phyloP scores from a whole-genome alignment of 2,113 vertebrate genomes.

The Romanogobio albipinnatus region DNA sequence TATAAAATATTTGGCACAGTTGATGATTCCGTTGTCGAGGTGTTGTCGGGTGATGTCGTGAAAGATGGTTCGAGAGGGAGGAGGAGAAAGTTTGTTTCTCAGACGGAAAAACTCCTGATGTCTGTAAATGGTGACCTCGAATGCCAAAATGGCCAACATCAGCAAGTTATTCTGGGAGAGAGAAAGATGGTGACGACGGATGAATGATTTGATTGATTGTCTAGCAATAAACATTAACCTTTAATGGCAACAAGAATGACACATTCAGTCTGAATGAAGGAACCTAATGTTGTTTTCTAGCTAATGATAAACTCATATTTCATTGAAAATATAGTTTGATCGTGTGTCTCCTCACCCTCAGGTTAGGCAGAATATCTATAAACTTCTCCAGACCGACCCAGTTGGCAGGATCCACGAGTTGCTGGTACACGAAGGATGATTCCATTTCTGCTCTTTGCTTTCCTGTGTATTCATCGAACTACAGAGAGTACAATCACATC shows the following conservation, averaged over 20 bases:
- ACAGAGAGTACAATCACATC: constrained; percentile 13
- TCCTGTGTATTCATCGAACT: constrained; percentile 52
- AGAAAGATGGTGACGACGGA: background rate
- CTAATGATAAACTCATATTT: background rate
- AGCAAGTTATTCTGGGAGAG: constrained; percentile 87
- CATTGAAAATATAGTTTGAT: background rate
- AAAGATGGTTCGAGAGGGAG: constrained; percentile 92
- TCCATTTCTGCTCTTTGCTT: too few relatives aligned
- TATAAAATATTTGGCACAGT: constrained; percentile 94
- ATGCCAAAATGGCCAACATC: constrained; percentile 91
- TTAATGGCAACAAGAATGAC: background rate
- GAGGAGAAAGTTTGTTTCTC: constrained; percentile 87
- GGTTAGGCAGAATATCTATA: constrained; percentile 78
- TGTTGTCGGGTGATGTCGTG: constrained; percentile 93
- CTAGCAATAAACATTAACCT: background rate
- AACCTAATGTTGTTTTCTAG: too few relatives aligned
- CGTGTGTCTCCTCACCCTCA: constrained; percentile 81
- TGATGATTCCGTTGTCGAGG: constrained; percentile 89
- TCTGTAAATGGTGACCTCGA: constrained; percentile 95
- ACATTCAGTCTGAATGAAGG: background rate
- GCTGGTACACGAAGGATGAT: too few relatives aligned
- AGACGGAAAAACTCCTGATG: constrained; percentile 92
- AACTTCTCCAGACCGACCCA: constrained; percentile 92
- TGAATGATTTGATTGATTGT: background rate
- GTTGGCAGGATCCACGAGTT: constrained; percentile 83